Conservation (phyloP, 2,113 vertebrate species). For the Pantherophis guttatus region DNA sequence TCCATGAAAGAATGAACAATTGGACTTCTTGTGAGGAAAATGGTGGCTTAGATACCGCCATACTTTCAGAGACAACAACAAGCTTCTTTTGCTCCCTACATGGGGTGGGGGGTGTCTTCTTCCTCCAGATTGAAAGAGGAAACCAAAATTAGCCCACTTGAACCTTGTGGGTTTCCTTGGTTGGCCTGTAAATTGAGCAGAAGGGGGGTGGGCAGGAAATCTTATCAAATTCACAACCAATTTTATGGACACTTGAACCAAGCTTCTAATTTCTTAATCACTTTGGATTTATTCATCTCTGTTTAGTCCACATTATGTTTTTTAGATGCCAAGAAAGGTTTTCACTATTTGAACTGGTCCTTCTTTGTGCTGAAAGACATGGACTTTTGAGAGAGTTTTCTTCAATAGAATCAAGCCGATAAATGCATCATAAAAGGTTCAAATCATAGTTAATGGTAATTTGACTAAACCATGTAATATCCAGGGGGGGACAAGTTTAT, state of each 20-base stretch:
- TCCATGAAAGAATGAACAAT: neutral
- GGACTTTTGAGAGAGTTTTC: neutral
- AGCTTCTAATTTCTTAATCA: neutral
- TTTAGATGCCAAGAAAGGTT: neutral
- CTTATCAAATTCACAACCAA: neutral
- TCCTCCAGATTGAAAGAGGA: neutral
- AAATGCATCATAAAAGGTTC: neutral
- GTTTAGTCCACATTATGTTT: neutral
- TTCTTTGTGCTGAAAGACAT: neutral
- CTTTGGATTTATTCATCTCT: neutral
- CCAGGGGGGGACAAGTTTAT: neutral
- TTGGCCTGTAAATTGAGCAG: neutral
- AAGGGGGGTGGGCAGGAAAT: neutral
- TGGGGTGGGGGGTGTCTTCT: accelerated
- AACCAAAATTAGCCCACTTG: neutral
- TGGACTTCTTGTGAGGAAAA: neutral
- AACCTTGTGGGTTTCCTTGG: neutral
- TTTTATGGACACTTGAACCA: neutral
- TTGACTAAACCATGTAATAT: neutral
- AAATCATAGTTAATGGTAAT: neutral
- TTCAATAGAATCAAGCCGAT: neutral
- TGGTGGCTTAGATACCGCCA: neutral
- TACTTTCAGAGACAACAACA: neutral
- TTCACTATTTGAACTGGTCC: neutral
- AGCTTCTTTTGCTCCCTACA: neutral